These are phyloP conservation scores for Amiota mariae DNA, from an alignment of 2,888 invertebrate genomes.

Conservation along the genomic window DNA sequence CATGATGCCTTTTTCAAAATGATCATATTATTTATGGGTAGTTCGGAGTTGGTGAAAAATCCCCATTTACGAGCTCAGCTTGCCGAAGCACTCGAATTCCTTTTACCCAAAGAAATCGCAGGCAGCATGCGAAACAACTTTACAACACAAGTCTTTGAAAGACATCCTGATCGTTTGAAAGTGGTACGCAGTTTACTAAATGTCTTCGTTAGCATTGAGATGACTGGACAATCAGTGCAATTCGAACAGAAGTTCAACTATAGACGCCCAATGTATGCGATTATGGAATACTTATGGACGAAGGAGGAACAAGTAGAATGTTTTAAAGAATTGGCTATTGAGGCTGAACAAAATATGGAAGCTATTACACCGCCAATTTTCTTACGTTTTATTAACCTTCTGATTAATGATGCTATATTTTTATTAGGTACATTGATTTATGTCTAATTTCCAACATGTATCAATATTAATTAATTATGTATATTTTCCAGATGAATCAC, in stretches of 20 bases:
- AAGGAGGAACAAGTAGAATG: slow-evolving; percentile 84
- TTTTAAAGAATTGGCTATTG: slow-evolving; percentile 84
- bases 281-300: slow-evolving; percentile 93
- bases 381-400: slow-evolving; percentile 93
- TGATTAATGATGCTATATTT: slow-evolving; percentile 98
- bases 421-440: slow-evolving; percentile 77
- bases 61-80: slow-evolving; percentile 93
- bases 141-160: slow-evolving; percentile 83
- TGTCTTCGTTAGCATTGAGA: slow-evolving; percentile 97
- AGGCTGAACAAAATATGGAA: slow-evolving; percentile 91
- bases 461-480: background rate
- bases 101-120: slow-evolving; percentile 81
- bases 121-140: slow-evolving; percentile 73
- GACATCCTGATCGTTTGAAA: slow-evolving; percentile 83
- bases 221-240: slow-evolving; percentile 96
- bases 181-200: slow-evolving; percentile 86
- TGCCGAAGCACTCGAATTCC: slow-evolving; percentile 90
- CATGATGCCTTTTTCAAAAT: slow-evolving; percentile 79
- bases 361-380: slow-evolving; percentile 93
- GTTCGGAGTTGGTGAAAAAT: slow-evolving; percentile 85
- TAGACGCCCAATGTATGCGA: slow-evolving; percentile 93
- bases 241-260: slow-evolving; percentile 99
- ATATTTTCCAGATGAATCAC: slow-evolving; percentile 80
- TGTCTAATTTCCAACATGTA: background rate
- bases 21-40: slow-evolving; percentile 92